phyloP scores from a whole-genome alignment of 2,888 invertebrate genomes.

The Mimas tiliae region DNA sequence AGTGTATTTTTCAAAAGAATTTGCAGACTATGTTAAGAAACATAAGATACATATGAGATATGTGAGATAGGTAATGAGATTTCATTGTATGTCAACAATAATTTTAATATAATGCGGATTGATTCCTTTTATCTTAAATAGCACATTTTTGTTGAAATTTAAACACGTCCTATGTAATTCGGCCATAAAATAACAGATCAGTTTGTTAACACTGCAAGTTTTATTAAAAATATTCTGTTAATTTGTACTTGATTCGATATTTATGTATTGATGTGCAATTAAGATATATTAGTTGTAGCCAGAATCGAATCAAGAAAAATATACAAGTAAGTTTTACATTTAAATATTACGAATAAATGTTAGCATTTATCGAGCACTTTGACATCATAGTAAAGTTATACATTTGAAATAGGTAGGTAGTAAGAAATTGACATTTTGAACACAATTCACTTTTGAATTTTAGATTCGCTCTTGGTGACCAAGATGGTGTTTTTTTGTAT shows the following conservation, averaged over 20 bases:
- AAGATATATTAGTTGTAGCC: background rate
- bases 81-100: no score
- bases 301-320: background rate
- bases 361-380: slow-evolving; percentile 6
- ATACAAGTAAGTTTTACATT: background rate
- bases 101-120: no score
- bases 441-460: background rate
- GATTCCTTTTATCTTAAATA: no score
- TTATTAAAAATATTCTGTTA: no score
- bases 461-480: background rate
- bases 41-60: no score
- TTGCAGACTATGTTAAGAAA: no score
- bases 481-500: background rate
- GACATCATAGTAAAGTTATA: slow-evolving; percentile 7
- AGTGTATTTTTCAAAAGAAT: no score
- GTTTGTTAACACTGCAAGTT: background rate
- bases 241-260: background rate
- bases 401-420: background rate
- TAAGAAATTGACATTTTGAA: background rate
- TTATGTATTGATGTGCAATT: background rate
- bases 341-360: background rate
- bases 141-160: no score
- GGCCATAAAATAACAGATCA: no score
- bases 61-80: no score
- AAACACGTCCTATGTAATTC: no score